These are phyloP conservation scores for Clavelina lepadiformis DNA, from an alignment of 23 tunicate species.

Conservation along the genomic window DNA sequence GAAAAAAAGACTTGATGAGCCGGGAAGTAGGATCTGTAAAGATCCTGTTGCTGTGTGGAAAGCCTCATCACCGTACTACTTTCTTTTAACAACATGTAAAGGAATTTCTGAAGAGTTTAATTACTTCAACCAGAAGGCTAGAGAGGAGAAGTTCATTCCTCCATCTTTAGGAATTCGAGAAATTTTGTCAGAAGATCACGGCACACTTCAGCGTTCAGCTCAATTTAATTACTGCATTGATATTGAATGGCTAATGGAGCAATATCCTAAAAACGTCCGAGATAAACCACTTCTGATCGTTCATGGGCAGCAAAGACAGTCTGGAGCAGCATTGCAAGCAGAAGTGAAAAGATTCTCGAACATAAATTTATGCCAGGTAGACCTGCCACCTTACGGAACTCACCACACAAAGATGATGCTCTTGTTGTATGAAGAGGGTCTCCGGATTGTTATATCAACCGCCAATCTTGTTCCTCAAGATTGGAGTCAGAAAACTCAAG, in stretches of 20 bases:
- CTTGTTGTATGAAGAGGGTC: conserved; percentile 39
- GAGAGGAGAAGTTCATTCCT: not conserved
- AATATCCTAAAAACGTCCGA: conserved; percentile 33
- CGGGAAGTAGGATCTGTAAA: not conserved
- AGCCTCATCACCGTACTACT: conserved; percentile 44
- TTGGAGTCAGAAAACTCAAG: conserved; percentile 81
- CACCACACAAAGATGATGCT: conserved; percentile 98
- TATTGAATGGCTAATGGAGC: conserved; percentile 70
- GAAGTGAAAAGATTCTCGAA: conserved; percentile 26
- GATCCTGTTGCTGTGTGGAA: conserved; percentile 40
- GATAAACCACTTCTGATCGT: conserved; percentile 60
- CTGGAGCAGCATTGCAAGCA: conserved; percentile 8
- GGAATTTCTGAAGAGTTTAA: conserved; percentile 47
- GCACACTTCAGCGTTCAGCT: conserved; percentile 39
- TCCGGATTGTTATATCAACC: conserved; percentile 71
- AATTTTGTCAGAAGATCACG: conserved; percentile 51
- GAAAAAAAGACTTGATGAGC: not conserved
- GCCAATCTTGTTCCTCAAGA: conserved; percentile 72
- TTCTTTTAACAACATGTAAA: conserved; percentile 61
- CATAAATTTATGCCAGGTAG: conserved; percentile 47
- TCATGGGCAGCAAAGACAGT: conserved; percentile 60
- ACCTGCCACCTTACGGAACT: conserved; percentile 89
- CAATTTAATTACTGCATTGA: conserved; percentile 89
- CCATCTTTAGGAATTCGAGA: conserved; percentile 54
- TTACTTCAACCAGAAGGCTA: conserved; percentile 5